These are phyloP conservation scores for Bothrops jararaca DNA, from an alignment of 2,113 vertebrate species.

Conservation along the genomic window DNA sequence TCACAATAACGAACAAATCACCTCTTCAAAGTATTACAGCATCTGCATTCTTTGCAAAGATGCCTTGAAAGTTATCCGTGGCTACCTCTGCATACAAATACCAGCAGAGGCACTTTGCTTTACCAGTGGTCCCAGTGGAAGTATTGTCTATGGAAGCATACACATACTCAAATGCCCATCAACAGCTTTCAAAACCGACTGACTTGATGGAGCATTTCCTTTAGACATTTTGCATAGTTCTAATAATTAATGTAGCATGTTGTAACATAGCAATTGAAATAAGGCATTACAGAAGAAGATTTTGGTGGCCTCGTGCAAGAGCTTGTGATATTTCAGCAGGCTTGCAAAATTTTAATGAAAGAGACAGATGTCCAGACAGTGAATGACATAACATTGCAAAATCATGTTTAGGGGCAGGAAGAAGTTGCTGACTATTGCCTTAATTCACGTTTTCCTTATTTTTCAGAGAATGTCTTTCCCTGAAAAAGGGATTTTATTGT, in stretches of 20 bases:
- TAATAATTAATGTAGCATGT: background rate
- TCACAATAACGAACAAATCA: background rate
- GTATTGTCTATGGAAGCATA: background rate
- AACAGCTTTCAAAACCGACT: background rate
- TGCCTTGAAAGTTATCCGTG: background rate
- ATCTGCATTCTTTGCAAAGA: background rate
- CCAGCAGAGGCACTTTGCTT: background rate
- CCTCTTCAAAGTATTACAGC: background rate
- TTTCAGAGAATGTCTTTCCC: background rate
- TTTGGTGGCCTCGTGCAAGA: background rate
- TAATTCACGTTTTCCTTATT: background rate
- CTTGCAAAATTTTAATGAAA: background rate
- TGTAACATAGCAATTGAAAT: background rate
- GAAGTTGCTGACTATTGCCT: background rate
- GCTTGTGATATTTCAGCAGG: background rate
- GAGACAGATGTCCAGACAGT: background rate
- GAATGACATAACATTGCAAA: background rate
- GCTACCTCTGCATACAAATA: background rate
- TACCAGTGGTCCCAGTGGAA: background rate
- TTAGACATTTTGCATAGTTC: background rate
- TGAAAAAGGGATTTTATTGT: background rate
- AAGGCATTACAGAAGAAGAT: background rate
- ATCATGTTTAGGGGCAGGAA: background rate
- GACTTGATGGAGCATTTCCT: background rate
- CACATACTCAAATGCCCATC: background rate